These are phyloP conservation scores for Okapia johnstoni DNA, from an alignment of 2,113 vertebrate species.

Conservation along the genomic window DNA sequence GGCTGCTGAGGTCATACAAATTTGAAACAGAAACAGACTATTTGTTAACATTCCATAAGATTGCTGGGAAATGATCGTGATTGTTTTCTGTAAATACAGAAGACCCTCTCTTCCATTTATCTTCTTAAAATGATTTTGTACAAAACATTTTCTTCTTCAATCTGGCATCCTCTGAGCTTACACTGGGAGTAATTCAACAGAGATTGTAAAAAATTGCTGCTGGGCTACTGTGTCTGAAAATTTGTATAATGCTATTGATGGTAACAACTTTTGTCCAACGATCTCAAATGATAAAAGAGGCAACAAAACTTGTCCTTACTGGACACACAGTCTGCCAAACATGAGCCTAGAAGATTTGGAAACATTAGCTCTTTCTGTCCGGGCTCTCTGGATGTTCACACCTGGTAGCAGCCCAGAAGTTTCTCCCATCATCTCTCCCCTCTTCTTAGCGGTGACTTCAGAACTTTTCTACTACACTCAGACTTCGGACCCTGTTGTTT, in stretches of 20 bases:
- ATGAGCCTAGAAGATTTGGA: background rate
- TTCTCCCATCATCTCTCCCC: background rate
- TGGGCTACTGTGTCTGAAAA: conserved; percentile 21
- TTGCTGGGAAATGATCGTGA: conserved; percentile 50
- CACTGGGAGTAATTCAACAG: conserved; percentile 8
- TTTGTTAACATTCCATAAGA: conserved; percentile 46
- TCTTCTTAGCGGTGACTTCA: background rate
- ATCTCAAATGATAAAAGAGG: background rate
- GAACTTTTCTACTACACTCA: background rate
- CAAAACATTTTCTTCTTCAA: conserved; percentile 42
- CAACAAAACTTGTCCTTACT: background rate
- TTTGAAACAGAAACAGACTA: background rate
- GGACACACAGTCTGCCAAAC: background rate
- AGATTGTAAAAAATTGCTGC: conserved; percentile 23
- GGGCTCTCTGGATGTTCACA: background rate
- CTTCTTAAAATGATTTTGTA: conserved; percentile 66
- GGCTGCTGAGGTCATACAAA: conserved; percentile 11
- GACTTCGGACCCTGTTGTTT: background rate
- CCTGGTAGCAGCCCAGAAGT: background rate
- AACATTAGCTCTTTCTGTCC: background rate
- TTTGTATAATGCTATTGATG: conserved; percentile 9
- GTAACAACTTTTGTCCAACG: background rate
- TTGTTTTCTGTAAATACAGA: conserved; percentile 68
- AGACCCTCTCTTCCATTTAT: conserved; percentile 55
- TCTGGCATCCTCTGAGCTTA: conserved; percentile 28